phyloP scores from a whole-genome alignment of 2,797 vertebrate species.

The Lagodon rhomboides region DNA sequence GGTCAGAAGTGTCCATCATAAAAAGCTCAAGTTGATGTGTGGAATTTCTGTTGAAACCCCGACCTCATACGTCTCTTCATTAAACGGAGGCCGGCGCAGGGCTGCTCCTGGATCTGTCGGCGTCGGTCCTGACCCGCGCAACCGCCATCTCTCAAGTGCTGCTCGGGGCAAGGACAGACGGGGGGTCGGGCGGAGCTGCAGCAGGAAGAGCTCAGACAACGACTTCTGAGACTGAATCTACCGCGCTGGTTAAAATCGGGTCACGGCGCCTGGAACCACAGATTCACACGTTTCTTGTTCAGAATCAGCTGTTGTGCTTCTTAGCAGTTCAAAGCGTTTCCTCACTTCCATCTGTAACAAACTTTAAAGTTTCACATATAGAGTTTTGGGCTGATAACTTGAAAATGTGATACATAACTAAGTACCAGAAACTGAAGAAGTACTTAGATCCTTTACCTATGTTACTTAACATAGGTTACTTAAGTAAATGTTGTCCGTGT shows the following conservation, averaged over 20 bases:
- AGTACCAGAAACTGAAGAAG: too few relatives aligned
- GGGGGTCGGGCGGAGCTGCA: not conserved
- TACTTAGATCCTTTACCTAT: too few relatives aligned
- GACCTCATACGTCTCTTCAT: conserved; percentile 41
- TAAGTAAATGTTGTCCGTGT: too few relatives aligned
- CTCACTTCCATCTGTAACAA: not conserved
- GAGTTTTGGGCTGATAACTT: too few relatives aligned
- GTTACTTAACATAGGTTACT: too few relatives aligned
- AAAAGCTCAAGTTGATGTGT: conserved; percentile 19
- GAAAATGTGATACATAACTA: too few relatives aligned
- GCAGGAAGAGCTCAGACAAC: conserved; percentile 7
- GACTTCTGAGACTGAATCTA: not conserved
- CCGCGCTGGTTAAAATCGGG: not conserved
- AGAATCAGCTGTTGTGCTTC: not conserved
- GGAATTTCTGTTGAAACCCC: conserved; percentile 25
- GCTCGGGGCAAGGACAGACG: conserved; percentile 21
- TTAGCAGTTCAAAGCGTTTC: not conserved
- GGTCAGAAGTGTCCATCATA: conserved; percentile 16
- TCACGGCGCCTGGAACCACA: conserved; percentile 1
- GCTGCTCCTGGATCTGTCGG: not conserved
- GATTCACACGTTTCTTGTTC: not conserved
- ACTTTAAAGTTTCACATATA: not conserved
- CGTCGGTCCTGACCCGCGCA: conserved; percentile 18
- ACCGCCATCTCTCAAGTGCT: conserved; percentile 1
- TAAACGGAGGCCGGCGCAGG: conserved; percentile 19